Evolutionary conservation across 2,797 vertebrate genomes (phyloP).

Genomic region (Pseudopleuronectes americanus): DNA sequence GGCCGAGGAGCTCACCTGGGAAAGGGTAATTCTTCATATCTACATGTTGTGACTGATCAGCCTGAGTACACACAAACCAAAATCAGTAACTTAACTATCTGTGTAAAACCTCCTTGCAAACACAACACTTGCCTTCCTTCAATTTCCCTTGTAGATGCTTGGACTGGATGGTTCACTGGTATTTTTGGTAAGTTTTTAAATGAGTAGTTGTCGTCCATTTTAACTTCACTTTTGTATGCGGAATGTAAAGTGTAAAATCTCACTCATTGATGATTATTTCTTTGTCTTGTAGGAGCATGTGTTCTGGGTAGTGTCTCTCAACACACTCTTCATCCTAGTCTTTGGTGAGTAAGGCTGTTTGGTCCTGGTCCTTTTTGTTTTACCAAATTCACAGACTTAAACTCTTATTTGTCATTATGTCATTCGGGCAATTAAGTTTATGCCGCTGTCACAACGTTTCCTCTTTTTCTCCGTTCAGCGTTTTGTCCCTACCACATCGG

Average conservation of each 20-base stretch:
- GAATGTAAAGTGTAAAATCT: neutral
- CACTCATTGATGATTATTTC: neutral
- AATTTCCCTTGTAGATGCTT: slow-evolving; percentile 89
- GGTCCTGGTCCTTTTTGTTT: neutral
- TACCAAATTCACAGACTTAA: too few species aligned
- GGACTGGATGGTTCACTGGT: slow-evolving; percentile 98
- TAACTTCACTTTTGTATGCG: neutral
- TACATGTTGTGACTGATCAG: neutral
- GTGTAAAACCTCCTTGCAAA: neutral
- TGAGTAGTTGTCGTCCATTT: neutral
- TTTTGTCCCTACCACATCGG: slow-evolving; percentile 99
- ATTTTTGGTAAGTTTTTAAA: slow-evolving; percentile 90
- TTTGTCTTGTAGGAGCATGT: slow-evolving; percentile 91
- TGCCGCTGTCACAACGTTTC: neutral
- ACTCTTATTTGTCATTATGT: too few species aligned
- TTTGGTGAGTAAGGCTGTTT: slow-evolving; percentile 88
- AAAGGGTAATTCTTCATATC: slow-evolving; percentile 86
- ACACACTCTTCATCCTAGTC: slow-evolving; percentile 98
- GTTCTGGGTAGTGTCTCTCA: slow-evolving; percentile 99
- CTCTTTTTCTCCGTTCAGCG: slow-evolving; percentile 77
- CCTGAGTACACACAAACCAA: neutral
- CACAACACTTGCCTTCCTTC: neutral
- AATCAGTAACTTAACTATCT: neutral
- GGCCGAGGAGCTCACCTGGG: slow-evolving; percentile 98
- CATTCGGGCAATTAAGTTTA: neutral